A percentile compares a stretch with the other conserved stretches of the same genome.
Evolutionary conservation across 1,140 invertebrate species (phyloP).

Genomic region (Fopius arisanus): DNA sequence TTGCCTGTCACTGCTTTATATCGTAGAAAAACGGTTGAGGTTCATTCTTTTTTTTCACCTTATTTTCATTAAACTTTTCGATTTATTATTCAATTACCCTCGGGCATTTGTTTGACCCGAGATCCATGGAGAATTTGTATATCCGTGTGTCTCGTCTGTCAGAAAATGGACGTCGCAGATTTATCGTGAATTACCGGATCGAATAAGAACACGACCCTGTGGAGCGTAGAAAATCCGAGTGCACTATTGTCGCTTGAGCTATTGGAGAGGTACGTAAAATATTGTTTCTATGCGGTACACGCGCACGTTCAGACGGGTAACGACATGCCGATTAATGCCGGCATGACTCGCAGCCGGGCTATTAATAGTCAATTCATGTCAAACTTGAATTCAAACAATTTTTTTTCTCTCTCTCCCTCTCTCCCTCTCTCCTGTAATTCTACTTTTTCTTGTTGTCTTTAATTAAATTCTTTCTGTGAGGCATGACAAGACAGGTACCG

Average conservation of each 20-base stretch:
- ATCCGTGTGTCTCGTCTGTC: not conserved
- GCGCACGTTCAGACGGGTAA: conserved; percentile 49
- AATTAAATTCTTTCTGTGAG: not conserved
- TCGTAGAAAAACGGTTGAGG: not conserved
- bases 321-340: conserved; percentile 56
- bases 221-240: not conserved
- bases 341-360: conserved; percentile 48
- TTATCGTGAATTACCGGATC: conserved; percentile 2
- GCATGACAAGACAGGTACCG: conserved; percentile 12
- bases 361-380: conserved; percentile 48
- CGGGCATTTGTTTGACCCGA: not conserved
- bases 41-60: not conserved
- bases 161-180: not conserved
- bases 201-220: conserved; percentile 6
- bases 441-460: not conserved
- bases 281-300: conserved; percentile 56
- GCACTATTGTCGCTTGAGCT: conserved; percentile 48
- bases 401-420: no score
- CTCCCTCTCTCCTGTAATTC: not conserved
- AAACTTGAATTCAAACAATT: conserved; percentile 11
- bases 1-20: not conserved
- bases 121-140: not conserved
- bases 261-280: conserved; percentile 42
- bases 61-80: not conserved
- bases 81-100: not conserved